Conservation (phyloP, 2,888 invertebrate genomes). For the Agrotis puta region DNA sequence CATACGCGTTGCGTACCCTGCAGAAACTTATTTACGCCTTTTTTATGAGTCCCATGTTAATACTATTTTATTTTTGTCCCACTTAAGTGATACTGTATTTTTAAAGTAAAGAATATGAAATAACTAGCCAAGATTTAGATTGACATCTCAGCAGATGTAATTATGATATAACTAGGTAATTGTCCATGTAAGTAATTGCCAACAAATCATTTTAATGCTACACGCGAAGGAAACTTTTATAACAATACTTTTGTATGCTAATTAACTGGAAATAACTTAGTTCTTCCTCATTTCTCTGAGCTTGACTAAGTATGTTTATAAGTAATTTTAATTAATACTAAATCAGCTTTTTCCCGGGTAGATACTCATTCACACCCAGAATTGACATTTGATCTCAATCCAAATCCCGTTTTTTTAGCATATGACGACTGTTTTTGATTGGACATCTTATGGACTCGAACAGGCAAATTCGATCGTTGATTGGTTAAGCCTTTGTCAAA, state of each 20-base stretch:
- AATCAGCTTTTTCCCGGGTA: neutral
- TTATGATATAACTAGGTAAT: slow-evolving; percentile 4
- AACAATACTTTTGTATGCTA: slow-evolving; percentile 46
- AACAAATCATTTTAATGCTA: neutral
- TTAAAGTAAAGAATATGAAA: neutral
- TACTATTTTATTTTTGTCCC: too few relatives aligned
- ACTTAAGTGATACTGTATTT: too few relatives aligned
- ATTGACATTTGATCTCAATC: too few relatives aligned
- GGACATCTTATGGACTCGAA: too few relatives aligned
- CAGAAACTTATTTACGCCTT: too few relatives aligned
- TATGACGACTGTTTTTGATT: too few relatives aligned
- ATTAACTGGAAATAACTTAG: slow-evolving; percentile 17
- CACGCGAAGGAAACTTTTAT: slow-evolving; percentile 26
- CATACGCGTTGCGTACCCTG: too few relatives aligned
- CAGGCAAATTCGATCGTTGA: too few relatives aligned
- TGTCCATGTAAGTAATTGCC: slow-evolving; percentile 8
- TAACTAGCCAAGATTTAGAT: neutral
- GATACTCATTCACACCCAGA: too few relatives aligned
- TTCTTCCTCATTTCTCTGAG: slow-evolving; percentile 34
- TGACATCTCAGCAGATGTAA: neutral
- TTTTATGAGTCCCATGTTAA: too few relatives aligned
- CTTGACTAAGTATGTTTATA: slow-evolving; percentile 1
- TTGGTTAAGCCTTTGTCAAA: too few relatives aligned
- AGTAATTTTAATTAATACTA: neutral
- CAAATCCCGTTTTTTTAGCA: too few relatives aligned